Evolutionary conservation across 1,140 invertebrate genomes (phyloP).

Genomic region (Atta texana): DNA sequence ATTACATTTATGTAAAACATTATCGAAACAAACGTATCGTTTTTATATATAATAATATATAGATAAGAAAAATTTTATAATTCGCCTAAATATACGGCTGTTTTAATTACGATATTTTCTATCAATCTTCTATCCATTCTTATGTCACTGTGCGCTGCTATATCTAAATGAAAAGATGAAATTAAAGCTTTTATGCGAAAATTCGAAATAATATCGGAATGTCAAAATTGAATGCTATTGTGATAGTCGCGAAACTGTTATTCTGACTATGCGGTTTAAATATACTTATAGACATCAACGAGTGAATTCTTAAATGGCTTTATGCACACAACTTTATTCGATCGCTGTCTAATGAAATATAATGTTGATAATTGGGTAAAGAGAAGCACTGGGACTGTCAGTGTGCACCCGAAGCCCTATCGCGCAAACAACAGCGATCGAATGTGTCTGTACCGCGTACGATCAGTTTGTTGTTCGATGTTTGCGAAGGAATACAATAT

Average conservation of each 20-base stretch:
- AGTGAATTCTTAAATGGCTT: constrained; percentile 21
- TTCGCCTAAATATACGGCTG: constrained; percentile 57
- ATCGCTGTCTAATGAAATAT: constrained; percentile 83
- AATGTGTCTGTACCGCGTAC: not conserved
- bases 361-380: constrained; percentile 85
- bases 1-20: constrained; percentile 35
- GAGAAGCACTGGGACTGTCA: constrained; percentile 85
- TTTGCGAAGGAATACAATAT: not conserved
- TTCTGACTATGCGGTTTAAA: constrained; percentile 30
- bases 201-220: not conserved
- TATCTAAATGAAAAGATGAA: not conserved
- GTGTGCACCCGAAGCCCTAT: constrained; percentile 82
- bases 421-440: constrained; percentile 35
- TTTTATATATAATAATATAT: constrained; percentile 33
- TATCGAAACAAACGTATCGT: constrained; percentile 30
- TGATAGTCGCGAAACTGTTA: constrained; percentile 21
- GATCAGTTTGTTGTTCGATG: constrained; percentile 23
- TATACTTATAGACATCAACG: constrained; percentile 38
- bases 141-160: not conserved
- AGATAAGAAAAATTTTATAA: constrained; percentile 61
- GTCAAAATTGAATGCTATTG: not conserved
- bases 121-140: not conserved
- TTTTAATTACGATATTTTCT: constrained; percentile 39
- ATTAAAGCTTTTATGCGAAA: not conserved
- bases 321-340: constrained; percentile 78